phyloP scores from a whole-genome alignment of 2,113 vertebrate species.

The Micronisus gabar region DNA sequence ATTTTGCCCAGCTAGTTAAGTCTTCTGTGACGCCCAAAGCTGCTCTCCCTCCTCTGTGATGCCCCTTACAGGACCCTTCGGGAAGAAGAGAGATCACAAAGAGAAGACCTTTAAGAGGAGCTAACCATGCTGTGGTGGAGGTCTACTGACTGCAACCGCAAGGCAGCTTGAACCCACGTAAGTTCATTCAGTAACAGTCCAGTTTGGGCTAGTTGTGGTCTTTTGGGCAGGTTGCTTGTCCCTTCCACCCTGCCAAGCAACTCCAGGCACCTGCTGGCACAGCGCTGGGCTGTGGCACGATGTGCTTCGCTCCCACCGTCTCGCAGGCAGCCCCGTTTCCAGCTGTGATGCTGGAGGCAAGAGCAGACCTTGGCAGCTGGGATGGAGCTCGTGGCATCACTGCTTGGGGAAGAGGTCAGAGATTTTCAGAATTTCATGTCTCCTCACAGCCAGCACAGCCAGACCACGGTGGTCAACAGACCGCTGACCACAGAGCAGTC shows the following conservation, averaged over 20 bases:
- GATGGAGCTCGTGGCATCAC: background rate
- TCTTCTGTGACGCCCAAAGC: background rate
- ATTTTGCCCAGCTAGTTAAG: background rate
- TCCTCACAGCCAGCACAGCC: background rate
- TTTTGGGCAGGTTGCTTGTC: background rate
- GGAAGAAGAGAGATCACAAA: background rate
- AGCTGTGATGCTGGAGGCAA: background rate
- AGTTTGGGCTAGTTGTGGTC: background rate
- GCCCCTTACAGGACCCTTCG: background rate
- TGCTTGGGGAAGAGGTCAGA: background rate
- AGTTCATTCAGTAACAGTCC: background rate
- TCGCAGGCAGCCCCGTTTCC: background rate
- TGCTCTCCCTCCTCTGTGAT: background rate
- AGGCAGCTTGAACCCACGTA: background rate
- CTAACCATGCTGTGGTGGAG: background rate
- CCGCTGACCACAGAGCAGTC: background rate
- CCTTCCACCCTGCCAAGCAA: background rate
- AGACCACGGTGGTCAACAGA: background rate
- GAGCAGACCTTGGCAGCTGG: background rate
- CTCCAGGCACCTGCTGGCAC: accelerated
- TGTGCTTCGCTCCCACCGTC: background rate
- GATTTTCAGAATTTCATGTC: background rate
- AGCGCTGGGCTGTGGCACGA: accelerated
- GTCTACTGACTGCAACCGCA: background rate
- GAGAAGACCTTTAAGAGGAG: background rate